A percentile compares a stretch with the other conserved stretches of the same genome.
phyloP scores from a whole-genome alignment of 2,797 vertebrate species.

The Chelonia mydas region DNA sequence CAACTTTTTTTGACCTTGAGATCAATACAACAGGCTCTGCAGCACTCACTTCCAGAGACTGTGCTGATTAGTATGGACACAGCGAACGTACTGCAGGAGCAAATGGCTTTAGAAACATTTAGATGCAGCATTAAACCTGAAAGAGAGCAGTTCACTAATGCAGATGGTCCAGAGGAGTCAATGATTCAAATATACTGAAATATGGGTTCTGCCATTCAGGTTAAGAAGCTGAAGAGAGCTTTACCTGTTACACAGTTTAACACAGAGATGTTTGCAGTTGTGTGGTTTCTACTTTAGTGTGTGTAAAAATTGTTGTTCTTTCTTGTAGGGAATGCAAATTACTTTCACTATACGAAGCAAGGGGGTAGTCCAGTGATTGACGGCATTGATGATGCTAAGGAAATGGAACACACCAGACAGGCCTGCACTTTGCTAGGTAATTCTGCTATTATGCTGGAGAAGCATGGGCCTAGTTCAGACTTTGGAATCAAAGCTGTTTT shows the following conservation, averaged over 20 bases:
- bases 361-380: slow-evolving; percentile 93
- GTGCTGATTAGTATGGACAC: neutral
- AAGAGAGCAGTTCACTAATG: neutral
- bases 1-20: neutral
- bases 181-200: neutral
- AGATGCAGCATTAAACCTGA: neutral
- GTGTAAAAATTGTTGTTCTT: neutral
- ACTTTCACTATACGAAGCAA: slow-evolving; percentile 94
- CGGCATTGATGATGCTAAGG: slow-evolving; percentile 93
- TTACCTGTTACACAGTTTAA: neutral
- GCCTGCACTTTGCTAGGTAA: slow-evolving; percentile 95
- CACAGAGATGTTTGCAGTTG: neutral
- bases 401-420: slow-evolving; percentile 90
- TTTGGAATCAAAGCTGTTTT: neutral
- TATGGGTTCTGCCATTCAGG: neutral
- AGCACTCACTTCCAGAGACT: neutral
- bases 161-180: neutral
- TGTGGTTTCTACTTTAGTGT: neutral
- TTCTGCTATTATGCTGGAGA: neutral
- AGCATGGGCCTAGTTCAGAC: neutral
- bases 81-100: neutral
- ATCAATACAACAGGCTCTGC: neutral
- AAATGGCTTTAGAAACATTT: neutral
- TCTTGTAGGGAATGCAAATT: slow-evolving; percentile 86
- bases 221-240: neutral